Evolutionary conservation across 1,140 invertebrate genomes (phyloP).

Genomic region (Trichonephila clavata): DNA sequence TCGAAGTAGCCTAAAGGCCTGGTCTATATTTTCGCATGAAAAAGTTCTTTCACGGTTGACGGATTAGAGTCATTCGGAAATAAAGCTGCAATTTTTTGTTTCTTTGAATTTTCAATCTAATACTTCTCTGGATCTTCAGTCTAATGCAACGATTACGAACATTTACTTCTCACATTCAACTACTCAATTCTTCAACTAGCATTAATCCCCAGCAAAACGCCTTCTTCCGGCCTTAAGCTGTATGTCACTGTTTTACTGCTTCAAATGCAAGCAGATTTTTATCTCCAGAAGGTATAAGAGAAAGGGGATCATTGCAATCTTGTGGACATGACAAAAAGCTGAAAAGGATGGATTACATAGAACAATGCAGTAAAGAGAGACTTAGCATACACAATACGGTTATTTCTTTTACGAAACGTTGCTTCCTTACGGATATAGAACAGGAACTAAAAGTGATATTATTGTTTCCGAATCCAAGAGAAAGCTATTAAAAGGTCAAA

Average conservation of each 20-base stretch:
- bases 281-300: background rate
- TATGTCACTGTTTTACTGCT: background rate
- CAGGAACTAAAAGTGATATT: background rate
- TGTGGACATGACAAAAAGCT: background rate
- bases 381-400: background rate
- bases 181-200: background rate
- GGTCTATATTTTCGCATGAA: constrained; percentile 47
- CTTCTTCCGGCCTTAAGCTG: constrained; percentile 37
- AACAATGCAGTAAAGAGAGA: background rate
- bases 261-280: background rate
- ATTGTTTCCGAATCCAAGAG: too few relatives aligned
- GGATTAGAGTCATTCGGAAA: constrained; percentile 21
- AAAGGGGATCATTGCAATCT: background rate
- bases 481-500: too few relatives aligned
- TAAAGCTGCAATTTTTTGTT: background rate
- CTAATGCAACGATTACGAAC: background rate
- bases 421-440: background rate
- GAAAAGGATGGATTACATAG: background rate
- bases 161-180: constrained; percentile 20
- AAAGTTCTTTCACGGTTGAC: constrained; percentile 19
- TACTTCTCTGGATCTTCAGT: background rate
- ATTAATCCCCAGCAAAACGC: constrained; percentile 4
- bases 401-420: background rate
- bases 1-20: background rate
- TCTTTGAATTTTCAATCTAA: background rate